Evolutionary conservation across 2,113 vertebrate genomes (phyloP).

Genomic region (Crotophaga sulcirostris): DNA sequence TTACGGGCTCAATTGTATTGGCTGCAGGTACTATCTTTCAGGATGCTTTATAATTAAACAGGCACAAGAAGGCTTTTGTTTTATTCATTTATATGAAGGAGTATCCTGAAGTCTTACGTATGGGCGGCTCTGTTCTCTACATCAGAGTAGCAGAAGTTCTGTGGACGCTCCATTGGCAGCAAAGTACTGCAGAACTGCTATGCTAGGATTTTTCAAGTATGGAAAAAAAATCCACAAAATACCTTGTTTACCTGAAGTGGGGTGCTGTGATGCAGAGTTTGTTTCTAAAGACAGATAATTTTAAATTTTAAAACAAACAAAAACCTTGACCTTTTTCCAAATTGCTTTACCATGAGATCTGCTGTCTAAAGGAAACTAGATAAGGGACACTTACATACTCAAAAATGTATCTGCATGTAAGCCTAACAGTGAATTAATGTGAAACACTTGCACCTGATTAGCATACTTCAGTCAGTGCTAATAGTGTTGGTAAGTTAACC

Average conservation of each 20-base stretch:
- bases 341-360: neutral
- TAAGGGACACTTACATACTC: neutral
- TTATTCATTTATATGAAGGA: neutral
- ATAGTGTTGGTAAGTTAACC: neutral
- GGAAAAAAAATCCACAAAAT: neutral
- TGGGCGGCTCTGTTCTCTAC: accelerated
- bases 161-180: neutral
- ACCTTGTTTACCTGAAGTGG: neutral
- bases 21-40: conserved; percentile 84
- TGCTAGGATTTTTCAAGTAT: neutral
- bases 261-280: neutral
- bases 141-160: neutral
- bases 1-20: conserved; percentile 90
- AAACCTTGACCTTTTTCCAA: neutral
- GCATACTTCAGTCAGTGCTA: neutral
- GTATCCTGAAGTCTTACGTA: accelerated
- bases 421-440: neutral
- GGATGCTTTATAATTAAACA: conserved; percentile 53
- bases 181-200: neutral
- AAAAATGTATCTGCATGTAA: neutral
- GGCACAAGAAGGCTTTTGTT: neutral
- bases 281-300: neutral
- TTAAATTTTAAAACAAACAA: neutral
- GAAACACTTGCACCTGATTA: neutral
- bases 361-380: neutral